These are phyloP conservation scores for Carabus problematicus DNA, from an alignment of 2,888 invertebrate species.

Conservation along the genomic window DNA sequence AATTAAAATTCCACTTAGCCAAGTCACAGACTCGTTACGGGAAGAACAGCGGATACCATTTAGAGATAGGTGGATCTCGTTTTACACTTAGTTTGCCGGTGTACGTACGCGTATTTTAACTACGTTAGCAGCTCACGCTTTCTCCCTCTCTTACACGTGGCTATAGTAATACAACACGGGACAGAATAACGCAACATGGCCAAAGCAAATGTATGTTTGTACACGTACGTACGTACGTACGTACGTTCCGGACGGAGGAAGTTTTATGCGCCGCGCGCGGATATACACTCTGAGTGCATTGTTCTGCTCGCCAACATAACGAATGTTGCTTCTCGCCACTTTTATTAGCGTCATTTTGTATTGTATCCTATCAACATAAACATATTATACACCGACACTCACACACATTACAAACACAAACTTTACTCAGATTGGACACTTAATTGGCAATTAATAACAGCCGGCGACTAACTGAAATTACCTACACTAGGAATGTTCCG, in stretches of 20 bases:
- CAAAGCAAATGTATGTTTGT: neutral
- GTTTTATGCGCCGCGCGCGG: neutral
- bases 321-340: constrained; percentile 11
- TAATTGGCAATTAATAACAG: no score
- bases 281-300: constrained; percentile 27
- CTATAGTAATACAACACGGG: no score
- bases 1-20: constrained; percentile 40
- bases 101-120: constrained; percentile 7
- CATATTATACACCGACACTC: no score
- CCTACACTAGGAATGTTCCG: no score
- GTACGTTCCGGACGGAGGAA: neutral
- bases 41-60: constrained; percentile 36
- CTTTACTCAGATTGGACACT: no score
- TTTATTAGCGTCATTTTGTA: constrained; percentile 25
- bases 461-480: no score
- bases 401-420: no score
- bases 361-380: no score
- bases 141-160: neutral
- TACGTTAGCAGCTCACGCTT: neutral
- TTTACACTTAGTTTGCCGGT: constrained; percentile 31
- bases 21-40: constrained; percentile 26
- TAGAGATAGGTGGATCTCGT: constrained; percentile 27
- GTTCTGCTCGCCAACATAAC: constrained; percentile 19
- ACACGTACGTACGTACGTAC: neutral
- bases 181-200: no score